These are phyloP conservation scores for Orgyia antiqua DNA, from an alignment of 2,888 invertebrate genomes.

Conservation along the genomic window DNA sequence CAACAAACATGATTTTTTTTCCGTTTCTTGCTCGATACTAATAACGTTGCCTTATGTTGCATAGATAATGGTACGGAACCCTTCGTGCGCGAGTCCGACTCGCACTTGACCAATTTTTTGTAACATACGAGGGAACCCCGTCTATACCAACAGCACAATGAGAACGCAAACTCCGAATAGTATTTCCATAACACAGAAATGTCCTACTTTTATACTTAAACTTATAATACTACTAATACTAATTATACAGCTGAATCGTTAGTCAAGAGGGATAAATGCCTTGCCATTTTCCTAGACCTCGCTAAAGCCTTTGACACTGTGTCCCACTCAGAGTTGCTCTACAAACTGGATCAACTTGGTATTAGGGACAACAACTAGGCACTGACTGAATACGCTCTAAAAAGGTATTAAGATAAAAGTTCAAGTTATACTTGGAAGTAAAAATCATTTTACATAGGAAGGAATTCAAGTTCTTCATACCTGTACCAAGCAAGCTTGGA, in stretches of 20 bases:
- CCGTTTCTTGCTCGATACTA: too few relatives aligned
- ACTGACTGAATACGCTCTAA: background rate
- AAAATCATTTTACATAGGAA: too few relatives aligned
- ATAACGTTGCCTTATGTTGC: too few relatives aligned
- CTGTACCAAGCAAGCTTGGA: conserved; percentile 20
- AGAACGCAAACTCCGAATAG: background rate
- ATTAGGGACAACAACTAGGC: background rate
- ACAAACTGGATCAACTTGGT: background rate
- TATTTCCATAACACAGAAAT: too few relatives aligned
- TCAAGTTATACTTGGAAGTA: too few relatives aligned
- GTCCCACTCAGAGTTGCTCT: background rate
- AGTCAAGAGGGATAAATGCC: background rate
- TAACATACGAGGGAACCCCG: background rate
- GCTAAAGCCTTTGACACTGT: background rate
- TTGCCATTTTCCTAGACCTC: background rate
- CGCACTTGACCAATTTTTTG: too few relatives aligned
- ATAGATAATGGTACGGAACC: too few relatives aligned
- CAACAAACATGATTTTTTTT: too few relatives aligned
- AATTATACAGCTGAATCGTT: too few relatives aligned
- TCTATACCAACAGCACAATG: background rate
- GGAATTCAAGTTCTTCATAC: background rate
- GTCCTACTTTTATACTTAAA: too few relatives aligned
- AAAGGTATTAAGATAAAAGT: background rate
- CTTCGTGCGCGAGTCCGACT: too few relatives aligned
- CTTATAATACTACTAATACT: too few relatives aligned